Evolutionary conservation across 2,797 vertebrate species (phyloP).

Genomic region (Mareca strepera): DNA sequence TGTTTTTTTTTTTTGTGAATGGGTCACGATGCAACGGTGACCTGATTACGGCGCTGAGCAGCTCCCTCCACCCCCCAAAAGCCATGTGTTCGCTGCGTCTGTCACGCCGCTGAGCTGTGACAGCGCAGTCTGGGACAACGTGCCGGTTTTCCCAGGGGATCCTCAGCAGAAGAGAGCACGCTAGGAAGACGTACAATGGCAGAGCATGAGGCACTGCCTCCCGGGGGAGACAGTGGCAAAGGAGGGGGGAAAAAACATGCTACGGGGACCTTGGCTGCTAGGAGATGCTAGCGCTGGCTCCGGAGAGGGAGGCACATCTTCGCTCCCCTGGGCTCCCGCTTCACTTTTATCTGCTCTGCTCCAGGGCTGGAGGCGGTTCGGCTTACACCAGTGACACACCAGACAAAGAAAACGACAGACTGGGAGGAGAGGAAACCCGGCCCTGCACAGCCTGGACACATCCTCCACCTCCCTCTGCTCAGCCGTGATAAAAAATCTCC

Average conservation of each 20-base stretch:
- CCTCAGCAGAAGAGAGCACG: slow-evolving; percentile 6
- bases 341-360: not conserved
- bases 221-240: not conserved
- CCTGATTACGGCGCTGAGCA: slow-evolving; percentile 1
- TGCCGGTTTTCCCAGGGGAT: not conserved
- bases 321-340: not conserved
- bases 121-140: slow-evolving; percentile 36
- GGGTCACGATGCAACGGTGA: not conserved
- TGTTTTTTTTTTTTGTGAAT: slow-evolving; percentile 37
- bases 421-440: not conserved
- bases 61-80: not conserved
- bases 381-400: not conserved
- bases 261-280: not conserved
- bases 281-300: not conserved
- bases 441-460: not conserved
- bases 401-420: not conserved
- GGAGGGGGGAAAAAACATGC: not conserved
- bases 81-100: slow-evolving; percentile 36
- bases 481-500: not conserved
- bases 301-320: not conserved
- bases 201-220: not conserved
- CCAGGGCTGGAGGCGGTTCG: not conserved
- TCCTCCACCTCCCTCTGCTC: not conserved
- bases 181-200: not conserved
- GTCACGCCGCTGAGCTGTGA: slow-evolving; percentile 26